Evolutionary conservation across 2,888 invertebrate genomes (phyloP), one percentile per base, ranked within the genome.

Genomic region (Craniophora ligustri): DNA sequence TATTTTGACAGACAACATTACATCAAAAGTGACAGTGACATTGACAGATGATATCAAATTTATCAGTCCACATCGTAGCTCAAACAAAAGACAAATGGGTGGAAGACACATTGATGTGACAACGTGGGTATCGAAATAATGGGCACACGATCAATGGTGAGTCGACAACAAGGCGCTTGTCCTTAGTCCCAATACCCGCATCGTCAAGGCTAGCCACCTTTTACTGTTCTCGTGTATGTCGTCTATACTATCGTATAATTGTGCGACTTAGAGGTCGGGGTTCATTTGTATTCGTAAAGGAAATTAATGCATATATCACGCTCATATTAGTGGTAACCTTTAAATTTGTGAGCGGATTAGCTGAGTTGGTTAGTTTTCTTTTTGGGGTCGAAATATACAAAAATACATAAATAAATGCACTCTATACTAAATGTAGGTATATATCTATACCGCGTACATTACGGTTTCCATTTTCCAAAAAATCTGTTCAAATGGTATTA

Each of bases 191-290:
- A 81, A 86, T 87, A 80, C 59, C 46, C 65, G 67, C 74, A 64
- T 61, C 67, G 67, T 55, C 70, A 77, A 90, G 90, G 90, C 78
- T 61, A 88, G 81, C 89, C 71, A 85, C 89, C 90, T 91, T 77
- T 89, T 90, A 89, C 89, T 46, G 57, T 35, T 44, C 28, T 15
- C 31, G 47, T 49, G 41, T 51, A 10, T 61, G 69, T 57, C 49
- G 35, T 59, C 45, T 30, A 31, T 32, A 30, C 44, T 38, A 31
- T 21, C 31, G 28, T 46, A 54, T 70, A 57, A 64, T 63, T 63
- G 63, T 51, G 40, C 53, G 35, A 40, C 18, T 34, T 73, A 53
- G 55, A 69, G 66, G 63, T 66, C 60, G 59, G 34, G 55, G 64
- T 60, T 57, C 54, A 53, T 40, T 26, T 35, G 5, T 36, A 23